Percentiles rank a stretch among this genome's conserved stretches.
phyloP scores from a whole-genome alignment of 2,888 invertebrate species.

The Cyclophora punctaria region DNA sequence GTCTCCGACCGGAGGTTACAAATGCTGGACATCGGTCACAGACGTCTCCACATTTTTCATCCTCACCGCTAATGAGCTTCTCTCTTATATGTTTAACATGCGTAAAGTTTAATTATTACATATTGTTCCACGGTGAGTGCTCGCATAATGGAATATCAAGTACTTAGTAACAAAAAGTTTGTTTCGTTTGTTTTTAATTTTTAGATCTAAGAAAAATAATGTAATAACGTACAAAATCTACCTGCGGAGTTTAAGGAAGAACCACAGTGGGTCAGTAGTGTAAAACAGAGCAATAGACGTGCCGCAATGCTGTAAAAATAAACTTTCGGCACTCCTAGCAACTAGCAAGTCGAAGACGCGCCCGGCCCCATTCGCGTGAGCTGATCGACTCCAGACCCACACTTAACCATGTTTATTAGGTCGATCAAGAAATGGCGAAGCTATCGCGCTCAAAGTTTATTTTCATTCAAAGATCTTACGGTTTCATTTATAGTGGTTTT shows the following conservation, averaged over 20 bases:
- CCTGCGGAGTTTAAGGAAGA: too few species aligned
- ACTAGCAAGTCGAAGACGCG: conserved; percentile 20
- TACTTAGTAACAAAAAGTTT: too few species aligned
- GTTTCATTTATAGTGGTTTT: background rate
- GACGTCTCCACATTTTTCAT: conserved; percentile 35
- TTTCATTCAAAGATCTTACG: conserved; percentile 34
- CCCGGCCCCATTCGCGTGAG: conserved; percentile 44
- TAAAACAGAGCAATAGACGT: conserved; percentile 21
- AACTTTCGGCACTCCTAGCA: conserved; percentile 29
- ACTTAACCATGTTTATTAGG: conserved; percentile 53
- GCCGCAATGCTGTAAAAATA: conserved; percentile 59
- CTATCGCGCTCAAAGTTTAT: conserved; percentile 43
- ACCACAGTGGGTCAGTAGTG: too few species aligned
- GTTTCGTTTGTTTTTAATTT: too few species aligned
- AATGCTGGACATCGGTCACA: conserved; percentile 40
- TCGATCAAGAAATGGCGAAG: conserved; percentile 58
- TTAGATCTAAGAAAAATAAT: too few species aligned
- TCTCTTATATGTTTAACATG: conserved; percentile 28
- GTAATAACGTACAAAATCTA: too few species aligned
- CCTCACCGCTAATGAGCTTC: conserved; percentile 36
- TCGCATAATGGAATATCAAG: too few species aligned
- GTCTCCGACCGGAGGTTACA: conserved; percentile 13
- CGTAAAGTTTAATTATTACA: conserved; percentile 34
- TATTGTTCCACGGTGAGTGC: conserved; percentile 19
- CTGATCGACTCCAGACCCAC: conserved; percentile 59